Percentiles rank a stretch among this genome's conserved stretches.
These are phyloP conservation scores for Lipotes vexillifer DNA, from an alignment of 2,113 vertebrate species.

Conservation along the genomic window DNA sequence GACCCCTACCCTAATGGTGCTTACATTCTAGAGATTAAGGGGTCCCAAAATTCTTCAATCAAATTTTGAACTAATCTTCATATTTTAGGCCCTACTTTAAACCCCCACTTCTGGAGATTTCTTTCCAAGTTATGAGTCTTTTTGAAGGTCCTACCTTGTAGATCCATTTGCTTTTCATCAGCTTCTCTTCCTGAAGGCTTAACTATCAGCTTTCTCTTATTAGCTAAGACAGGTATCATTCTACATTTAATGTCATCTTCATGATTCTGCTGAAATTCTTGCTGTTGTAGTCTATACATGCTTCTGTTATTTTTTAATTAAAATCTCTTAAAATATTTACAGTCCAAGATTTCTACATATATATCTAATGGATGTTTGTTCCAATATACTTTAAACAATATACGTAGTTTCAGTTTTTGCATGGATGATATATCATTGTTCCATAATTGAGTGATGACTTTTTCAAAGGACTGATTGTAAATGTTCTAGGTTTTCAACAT, in stretches of 20 bases:
- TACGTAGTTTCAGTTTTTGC: neutral
- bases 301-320: neutral
- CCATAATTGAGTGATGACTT: neutral
- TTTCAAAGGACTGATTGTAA: conserved; percentile 18
- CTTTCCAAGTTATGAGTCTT: neutral
- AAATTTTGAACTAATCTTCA: neutral
- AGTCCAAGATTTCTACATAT: neutral
- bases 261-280: neutral
- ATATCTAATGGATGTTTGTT: neutral
- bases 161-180: neutral
- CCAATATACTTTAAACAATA: neutral
- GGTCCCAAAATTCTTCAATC: neutral
- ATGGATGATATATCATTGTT: neutral
- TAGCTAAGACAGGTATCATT: neutral
- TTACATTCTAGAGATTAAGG: neutral
- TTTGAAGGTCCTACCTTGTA: neutral
- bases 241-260: neutral
- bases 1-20: neutral
- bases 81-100: accelerated
- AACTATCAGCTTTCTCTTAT: neutral
- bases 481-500: neutral
- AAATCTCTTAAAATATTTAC: neutral
- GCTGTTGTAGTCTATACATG: neutral
- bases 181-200: neutral
- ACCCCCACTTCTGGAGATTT: neutral